Evolutionary conservation across 2,113 vertebrate species (phyloP).

Genomic region (Calypte anna): DNA sequence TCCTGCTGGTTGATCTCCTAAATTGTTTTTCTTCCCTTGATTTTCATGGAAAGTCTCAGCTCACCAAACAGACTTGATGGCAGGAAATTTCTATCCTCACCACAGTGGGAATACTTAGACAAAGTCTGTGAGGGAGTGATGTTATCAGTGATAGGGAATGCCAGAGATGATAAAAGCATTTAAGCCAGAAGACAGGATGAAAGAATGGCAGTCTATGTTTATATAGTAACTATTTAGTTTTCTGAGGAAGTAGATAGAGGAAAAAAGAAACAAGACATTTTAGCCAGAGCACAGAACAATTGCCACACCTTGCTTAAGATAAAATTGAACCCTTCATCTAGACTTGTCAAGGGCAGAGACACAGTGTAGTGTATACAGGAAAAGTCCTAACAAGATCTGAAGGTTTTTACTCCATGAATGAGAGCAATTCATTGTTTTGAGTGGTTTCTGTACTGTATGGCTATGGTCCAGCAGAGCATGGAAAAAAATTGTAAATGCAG

Average conservation of each 20-base stretch:
- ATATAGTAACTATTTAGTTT: neutral
- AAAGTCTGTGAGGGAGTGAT: neutral
- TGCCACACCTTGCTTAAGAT: neutral
- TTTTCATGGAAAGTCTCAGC: neutral
- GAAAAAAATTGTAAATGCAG: neutral
- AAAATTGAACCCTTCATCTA: neutral
- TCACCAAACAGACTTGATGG: neutral
- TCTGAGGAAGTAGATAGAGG: neutral
- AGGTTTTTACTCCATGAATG: neutral
- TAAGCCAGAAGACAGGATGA: neutral
- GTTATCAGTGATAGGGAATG: neutral
- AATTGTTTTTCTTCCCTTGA: neutral
- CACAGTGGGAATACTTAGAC: neutral
- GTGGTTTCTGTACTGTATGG: neutral
- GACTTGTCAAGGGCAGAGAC: neutral
- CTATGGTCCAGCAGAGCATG: neutral
- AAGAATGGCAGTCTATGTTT: neutral
- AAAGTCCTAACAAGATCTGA: neutral
- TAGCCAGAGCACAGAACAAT: neutral
- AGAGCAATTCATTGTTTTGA: neutral
- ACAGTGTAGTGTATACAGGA: neutral
- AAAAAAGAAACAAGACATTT: neutral
- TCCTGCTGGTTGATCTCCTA: neutral
- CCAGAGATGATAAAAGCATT: neutral
- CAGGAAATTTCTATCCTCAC: conserved; percentile 6